These are phyloP conservation scores for Gortyna flavago DNA, from an alignment of 2,888 invertebrate species.

Conservation along the genomic window DNA sequence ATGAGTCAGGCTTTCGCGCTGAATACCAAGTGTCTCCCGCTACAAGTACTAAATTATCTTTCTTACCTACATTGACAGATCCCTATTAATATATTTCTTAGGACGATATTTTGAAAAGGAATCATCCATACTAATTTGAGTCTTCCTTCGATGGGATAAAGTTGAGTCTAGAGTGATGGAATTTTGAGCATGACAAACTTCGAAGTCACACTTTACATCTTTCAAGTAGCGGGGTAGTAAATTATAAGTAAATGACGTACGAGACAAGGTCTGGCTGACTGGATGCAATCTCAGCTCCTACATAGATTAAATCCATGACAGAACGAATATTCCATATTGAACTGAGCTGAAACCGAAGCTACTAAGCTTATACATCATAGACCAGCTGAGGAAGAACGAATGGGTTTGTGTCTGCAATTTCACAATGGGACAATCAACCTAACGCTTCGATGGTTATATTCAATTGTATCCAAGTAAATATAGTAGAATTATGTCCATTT, in stretches of 20 bases:
- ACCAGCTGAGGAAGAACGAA: not conserved
- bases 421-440: conserved; percentile 18
- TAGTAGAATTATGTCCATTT: not conserved
- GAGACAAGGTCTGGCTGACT: conserved; percentile 66
- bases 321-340: conserved; percentile 63
- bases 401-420: not conserved
- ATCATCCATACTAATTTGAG: not conserved
- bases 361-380: conserved; percentile 7
- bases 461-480: not conserved
- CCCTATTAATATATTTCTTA: conserved; percentile 55
- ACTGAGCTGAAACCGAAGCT: conserved; percentile 16
- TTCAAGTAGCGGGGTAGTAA: conserved; percentile 75
- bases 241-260: conserved; percentile 78
- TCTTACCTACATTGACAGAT: conserved; percentile 49
- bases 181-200: conserved; percentile 27
- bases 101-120: conserved; percentile 24
- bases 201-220: conserved; percentile 66
- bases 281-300: conserved; percentile 71
- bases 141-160: conserved; percentile 9
- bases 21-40: conserved; percentile 48
- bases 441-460: not conserved
- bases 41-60: conserved; percentile 58
- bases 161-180: not conserved
- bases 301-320: conserved; percentile 70
- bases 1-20: conserved; percentile 40